Base-by-base conservation (phyloP, 2,797 vertebrate genomes). In the Tenualosa ilisha region DNA sequence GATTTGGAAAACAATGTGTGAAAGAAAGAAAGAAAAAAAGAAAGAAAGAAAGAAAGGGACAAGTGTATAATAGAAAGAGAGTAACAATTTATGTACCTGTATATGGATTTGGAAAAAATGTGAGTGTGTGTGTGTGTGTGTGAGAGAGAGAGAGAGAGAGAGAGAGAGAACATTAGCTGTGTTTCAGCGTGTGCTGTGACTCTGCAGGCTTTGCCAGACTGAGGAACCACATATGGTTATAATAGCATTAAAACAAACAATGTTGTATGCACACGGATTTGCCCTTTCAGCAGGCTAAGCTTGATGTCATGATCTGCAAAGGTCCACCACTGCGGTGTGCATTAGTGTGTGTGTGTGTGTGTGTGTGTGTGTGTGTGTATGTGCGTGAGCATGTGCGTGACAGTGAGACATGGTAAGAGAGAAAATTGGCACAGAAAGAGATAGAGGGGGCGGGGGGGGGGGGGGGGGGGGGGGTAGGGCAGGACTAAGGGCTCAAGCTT, bases 181-280 rank as follows among this genome's bases (percentile, higher is more conserved):
- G 65, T 37, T 13, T 2, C 24, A 31, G 65, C 12, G 13, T 31
- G 65, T 15, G 65, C 12, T 31, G 65, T 31, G 31, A 40, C 68
- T 75, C 68, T 75, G 15, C 54, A 20, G 22, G 46, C 6, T 59
- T 83, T 51, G 63, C 22, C 63, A 83, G 50, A 83, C 8, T 46
- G 61, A n/a, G 13, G 46, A 53, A 82, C 51, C 51, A 63, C 75
- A 22, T 85, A 85, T 85, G 61, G 81, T 82, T 86, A 65, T 75
- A 86, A 83, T 85, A 85, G 82, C 56, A 31, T 82, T 63, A 49
- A 61, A 46, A 65, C 81, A 51, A 81, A 75, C 68, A 75, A 56
- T 40, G 82, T 56, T 37, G 40, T 65, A 40, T 31, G n/a, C 59
- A 51, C 63, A 50, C 82, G 85, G 82, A 75, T 75, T 75, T 65